Evolutionary conservation across 2,888 invertebrate species (phyloP), one percentile per base, ranked within the genome.

Genomic region (Leistus spinibarbis): DNA sequence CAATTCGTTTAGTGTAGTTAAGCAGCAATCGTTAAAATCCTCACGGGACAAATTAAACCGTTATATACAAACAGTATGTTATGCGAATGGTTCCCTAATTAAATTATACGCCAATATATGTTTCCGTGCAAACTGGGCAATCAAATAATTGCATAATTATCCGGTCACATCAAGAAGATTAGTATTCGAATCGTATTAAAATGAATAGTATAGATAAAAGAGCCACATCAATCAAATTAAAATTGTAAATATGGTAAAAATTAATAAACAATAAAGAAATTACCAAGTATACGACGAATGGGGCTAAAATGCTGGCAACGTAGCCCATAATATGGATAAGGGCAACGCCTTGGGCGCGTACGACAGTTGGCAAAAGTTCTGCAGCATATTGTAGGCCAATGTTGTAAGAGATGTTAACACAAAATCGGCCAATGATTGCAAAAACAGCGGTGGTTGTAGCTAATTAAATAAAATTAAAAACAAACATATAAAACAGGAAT

Each of bases 331-430:
- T 94, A 81, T 95, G 95, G 68, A 95, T 93, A 16, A 95, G 86
- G 0, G 95, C 94, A 0, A 96, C 94, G 0, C 95, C 95, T 82
- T 95, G 95, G 0, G 95, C 95, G 62, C 96, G 84, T 0, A 96
- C 94, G 0, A 95, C 95, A 0, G 96, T 96, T 0, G 96, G 96
- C 9, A 96, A 83, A 13, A 96, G 85, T 83, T 96, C 96, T 0
- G 96, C 95, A 0, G 95, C 95, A 84, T 95, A 96, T 79, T 96
- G 96, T 0, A 96, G 88, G 0, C 95, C 95, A 78, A 96, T 95
- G 84, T 95, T 96, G 85, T 96, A 96, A 0, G 95, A 93, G 68
- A 95, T 95, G 83, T 95, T 96, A 10, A 96, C 93, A 77, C 94
- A 93, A 79, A 96, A 95, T 17, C 96, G 87, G 2, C 95, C 95